Evolutionary conservation across 2,797 vertebrate genomes (phyloP).

Genomic region (Hydrophis major): DNA sequence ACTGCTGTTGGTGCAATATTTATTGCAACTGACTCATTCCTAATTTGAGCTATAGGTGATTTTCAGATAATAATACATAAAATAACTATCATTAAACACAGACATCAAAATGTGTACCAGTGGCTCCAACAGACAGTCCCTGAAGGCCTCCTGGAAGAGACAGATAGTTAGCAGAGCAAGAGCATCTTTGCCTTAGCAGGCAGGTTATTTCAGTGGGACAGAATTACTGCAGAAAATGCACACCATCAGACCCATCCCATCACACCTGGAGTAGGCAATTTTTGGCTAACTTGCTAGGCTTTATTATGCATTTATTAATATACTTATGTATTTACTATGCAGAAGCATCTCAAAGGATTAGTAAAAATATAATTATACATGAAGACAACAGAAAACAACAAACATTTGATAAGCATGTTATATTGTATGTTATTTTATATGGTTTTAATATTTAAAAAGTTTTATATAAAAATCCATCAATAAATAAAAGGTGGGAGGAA

Average conservation of each 20-base stretch:
- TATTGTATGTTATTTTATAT: neutral
- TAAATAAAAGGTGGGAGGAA: neutral
- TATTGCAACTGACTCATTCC: neutral
- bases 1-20: neutral
- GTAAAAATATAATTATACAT: neutral
- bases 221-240: neutral
- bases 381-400: neutral
- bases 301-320: neutral
- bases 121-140: neutral
- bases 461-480: neutral
- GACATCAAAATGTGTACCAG: neutral
- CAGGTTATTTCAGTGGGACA: neutral
- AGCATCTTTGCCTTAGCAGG: neutral
- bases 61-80: neutral
- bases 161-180: neutral
- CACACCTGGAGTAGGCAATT: neutral
- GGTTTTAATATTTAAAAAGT: neutral
- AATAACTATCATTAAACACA: neutral
- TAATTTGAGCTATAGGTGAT: neutral
- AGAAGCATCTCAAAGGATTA: neutral
- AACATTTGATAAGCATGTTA: neutral
- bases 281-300: neutral
- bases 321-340: neutral
- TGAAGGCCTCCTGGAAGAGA: neutral
- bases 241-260: neutral